Conservation (phyloP, 2,113 vertebrate genomes). For the Tetrax tetrax region DNA sequence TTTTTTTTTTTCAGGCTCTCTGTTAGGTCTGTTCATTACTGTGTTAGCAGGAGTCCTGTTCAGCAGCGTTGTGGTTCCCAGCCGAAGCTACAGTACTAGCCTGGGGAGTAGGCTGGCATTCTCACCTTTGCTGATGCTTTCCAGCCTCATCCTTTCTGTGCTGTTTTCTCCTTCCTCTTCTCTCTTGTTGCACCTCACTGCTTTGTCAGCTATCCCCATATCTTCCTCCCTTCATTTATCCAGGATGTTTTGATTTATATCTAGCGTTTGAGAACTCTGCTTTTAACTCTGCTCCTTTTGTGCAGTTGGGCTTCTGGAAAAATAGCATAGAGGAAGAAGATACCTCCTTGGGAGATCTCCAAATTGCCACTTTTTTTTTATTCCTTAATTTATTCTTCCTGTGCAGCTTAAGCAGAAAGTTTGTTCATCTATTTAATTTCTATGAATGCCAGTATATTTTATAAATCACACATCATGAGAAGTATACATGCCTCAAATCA, state of each 20-base stretch:
- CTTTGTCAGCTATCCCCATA: not conserved
- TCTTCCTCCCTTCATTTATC: not conserved
- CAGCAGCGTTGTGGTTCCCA: not conserved
- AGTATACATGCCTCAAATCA: not conserved
- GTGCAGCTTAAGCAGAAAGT: not conserved
- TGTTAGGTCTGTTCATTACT: rapidly evolving
- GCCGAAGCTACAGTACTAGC: rapidly evolving
- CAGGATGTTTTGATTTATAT: not conserved
- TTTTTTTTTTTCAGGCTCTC: not conserved
- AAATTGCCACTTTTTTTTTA: not conserved
- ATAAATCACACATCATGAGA: not conserved
- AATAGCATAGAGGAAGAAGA: not conserved
- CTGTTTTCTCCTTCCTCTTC: not conserved
- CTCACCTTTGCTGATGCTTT: not conserved
- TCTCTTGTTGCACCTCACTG: not conserved
- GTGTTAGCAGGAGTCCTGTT: not conserved
- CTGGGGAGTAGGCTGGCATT: rapidly evolving
- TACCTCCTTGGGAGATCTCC: not conserved
- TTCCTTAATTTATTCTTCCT: not conserved
- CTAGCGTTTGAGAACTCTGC: not conserved
- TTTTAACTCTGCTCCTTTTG: not conserved
- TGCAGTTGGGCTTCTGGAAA: not conserved
- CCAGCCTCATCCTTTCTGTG: not conserved
- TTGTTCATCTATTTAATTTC: not conserved
- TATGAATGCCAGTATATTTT: not conserved